phyloP scores from a whole-genome alignment of 2,888 invertebrate genomes.

The Rotaria magnacalcarata region DNA sequence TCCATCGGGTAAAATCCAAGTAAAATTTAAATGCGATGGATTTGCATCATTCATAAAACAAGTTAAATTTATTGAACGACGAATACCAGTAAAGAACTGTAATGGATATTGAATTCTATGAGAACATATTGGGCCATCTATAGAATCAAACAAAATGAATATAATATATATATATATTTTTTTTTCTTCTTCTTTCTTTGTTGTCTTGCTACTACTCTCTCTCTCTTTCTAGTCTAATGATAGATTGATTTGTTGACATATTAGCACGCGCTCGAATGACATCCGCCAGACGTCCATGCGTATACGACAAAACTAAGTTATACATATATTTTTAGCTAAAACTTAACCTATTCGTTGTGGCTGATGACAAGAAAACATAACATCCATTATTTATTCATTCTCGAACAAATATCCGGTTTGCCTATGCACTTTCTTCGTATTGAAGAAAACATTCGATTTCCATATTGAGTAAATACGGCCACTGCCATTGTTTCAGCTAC shows the following conservation, averaged over 20 bases:
- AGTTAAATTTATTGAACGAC: constrained; percentile 26
- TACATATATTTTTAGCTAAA: background rate
- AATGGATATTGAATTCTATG: background rate
- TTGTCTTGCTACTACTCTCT: background rate
- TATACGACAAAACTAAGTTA: constrained; percentile 14
- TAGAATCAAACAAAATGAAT: background rate
- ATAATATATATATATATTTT: no score
- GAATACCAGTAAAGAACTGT: constrained; percentile 2
- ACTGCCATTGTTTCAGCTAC: background rate
- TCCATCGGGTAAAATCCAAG: background rate
- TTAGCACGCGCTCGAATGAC: constrained; percentile 16
- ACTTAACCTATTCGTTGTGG: background rate
- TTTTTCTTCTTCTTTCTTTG: background rate
- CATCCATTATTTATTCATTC: background rate
- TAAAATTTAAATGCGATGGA: constrained; percentile 13
- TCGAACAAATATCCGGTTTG: background rate
- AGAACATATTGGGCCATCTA: constrained; percentile 28
- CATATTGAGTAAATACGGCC: background rate
- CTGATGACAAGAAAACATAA: background rate
- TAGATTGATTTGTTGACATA: constrained; percentile 26
- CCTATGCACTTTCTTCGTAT: background rate
- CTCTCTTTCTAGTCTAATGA: background rate
- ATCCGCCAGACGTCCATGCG: constrained; percentile 21
- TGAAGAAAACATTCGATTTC: background rate
- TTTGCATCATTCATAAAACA: constrained; percentile 36